Percentiles rank a stretch among this genome's conserved stretches.
Conservation (phyloP, 2,113 vertebrate species). For the Mastomys coucha region DNA sequence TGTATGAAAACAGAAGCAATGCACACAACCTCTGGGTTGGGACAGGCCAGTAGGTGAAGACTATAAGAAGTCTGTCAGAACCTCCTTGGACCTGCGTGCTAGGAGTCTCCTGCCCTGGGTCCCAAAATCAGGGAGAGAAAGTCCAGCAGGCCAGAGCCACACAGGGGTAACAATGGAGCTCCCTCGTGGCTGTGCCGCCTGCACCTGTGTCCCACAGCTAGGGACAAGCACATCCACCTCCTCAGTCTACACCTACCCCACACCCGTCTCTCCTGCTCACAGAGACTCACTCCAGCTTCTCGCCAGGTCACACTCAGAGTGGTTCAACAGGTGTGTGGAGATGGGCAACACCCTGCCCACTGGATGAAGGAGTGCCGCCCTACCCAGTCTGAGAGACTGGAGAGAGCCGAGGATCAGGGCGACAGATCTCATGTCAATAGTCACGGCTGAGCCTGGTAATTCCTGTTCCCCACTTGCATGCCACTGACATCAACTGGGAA, state of each 20-base stretch:
- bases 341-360: not conserved
- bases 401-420: too few species aligned
- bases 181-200: rapidly evolving
- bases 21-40: not conserved
- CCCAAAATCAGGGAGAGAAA: not conserved
- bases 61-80: not conserved
- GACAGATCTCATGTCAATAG: rapidly evolving
- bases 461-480: not conserved
- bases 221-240: not conserved
- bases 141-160: not conserved
- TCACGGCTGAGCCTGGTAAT: not conserved
- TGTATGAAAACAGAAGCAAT: not conserved
- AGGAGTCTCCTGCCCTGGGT: not conserved
- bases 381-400: not conserved
- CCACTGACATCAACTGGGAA: not conserved
- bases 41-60: not conserved
- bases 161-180: rapidly evolving
- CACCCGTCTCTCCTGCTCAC: not conserved
- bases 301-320: not conserved
- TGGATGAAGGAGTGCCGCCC: not conserved
- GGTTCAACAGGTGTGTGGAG: not conserved
- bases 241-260: not conserved
- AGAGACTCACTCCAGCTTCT: not conserved
- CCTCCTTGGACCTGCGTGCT: not conserved
- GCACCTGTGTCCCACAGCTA: not conserved